Base-by-base conservation (phyloP, 1,140 invertebrate species). In the Macrobrachium nipponense region DNA sequence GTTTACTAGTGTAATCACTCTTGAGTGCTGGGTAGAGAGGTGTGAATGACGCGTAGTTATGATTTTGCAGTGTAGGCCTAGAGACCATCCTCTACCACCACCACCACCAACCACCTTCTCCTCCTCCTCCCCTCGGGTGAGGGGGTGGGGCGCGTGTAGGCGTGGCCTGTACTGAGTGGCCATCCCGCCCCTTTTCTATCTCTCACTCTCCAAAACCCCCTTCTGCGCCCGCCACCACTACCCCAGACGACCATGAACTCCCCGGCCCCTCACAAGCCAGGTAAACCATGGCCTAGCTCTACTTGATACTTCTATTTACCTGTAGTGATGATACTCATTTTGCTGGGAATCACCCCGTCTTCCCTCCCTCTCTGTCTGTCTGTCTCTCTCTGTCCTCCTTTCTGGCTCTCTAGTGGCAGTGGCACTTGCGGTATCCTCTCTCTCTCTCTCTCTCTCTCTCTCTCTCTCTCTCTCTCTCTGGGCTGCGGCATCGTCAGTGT, bases 221-320 rank as follows among this genome's bases (percentile, higher is more conserved):
- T 58, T 58, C 20, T 23, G 59, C n/a, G n/a, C 23, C 10, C 77
- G 23, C 27, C 59, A 62, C 18, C 20, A 17, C 44, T 23, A 20
- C 18, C 75, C 77, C 61, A 20, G 27, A 60, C 23, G n/a, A 36
- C 59, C 77, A 79, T 79, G 77, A 79, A 79, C 77, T 79, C 77
- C 77, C 77, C 77, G n/a, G 77, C 77, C 59, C 77, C 77, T 43
- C 77, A 79, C 77, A 79, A 79, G 77, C 60, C 77, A 79, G 77
- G 77, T 79, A 79, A 79, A 59, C 77, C 77, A 43, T 62, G 59
- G 59, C 23, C 23, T 43, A 75, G 36, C 44, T 75, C n/a, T 51
- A 11, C 5, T 75, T n/a, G 27, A n/a, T 58, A 44, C 73, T 44
- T 36, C 15, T 44, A 51, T n/a, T 58, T 51, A 14, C 27, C 27